Conservation (phyloP, 1,140 invertebrate genomes). For the Saccostrea cuccullata region DNA sequence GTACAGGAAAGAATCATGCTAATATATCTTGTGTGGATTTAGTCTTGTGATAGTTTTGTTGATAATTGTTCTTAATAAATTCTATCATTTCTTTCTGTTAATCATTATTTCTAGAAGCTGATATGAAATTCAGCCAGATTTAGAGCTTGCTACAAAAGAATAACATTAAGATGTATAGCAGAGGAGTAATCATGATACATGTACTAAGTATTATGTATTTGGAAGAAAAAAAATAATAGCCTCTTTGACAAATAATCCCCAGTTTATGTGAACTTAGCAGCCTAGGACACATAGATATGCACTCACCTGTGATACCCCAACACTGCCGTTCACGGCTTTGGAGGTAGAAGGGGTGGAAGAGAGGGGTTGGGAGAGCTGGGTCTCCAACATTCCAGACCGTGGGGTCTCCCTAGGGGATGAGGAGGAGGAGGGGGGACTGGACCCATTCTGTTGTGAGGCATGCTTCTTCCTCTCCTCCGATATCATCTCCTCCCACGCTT, state of each 20-base stretch:
- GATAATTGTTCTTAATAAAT: too few species aligned
- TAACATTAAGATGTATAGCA: too few species aligned
- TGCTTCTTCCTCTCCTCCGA: slow-evolving; percentile 50
- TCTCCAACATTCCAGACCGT: slow-evolving; percentile 3
- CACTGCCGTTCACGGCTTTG: neutral
- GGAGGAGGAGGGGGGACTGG: neutral
- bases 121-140: neutral
- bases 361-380: slow-evolving; percentile 35
- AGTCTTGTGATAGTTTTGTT: too few species aligned
- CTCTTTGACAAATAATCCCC: too few species aligned
- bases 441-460: slow-evolving; percentile 6
- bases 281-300: neutral
- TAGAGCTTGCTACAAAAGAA: neutral
- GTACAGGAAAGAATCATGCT: too few species aligned
- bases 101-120: neutral
- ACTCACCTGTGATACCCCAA: neutral
- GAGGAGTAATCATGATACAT: too few species aligned
- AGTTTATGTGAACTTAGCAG: too few species aligned
- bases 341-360: slow-evolving; percentile 17
- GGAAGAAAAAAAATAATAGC: too few species aligned
- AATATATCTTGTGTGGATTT: too few species aligned
- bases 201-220: too few species aligned
- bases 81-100: neutral
- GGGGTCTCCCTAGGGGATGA: neutral
- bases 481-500: slow-evolving; percentile 64